Base-by-base conservation (phyloP, 2,113 vertebrate species). In the Psophia crepitans region DNA sequence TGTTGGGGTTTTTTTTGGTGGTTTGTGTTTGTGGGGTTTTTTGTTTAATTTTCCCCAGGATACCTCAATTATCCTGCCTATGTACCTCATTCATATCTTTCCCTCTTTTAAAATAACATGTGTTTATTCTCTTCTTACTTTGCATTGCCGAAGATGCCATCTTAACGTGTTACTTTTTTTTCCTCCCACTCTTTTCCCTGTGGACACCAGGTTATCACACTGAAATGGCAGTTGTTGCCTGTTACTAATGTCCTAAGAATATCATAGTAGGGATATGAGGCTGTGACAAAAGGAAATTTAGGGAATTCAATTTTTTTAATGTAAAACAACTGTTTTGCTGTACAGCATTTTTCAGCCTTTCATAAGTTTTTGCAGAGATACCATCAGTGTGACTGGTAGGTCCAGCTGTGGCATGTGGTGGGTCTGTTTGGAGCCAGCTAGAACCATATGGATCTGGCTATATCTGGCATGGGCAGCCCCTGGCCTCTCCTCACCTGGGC, bases 391-490 rank as follows among this genome's bases (percentile, higher is more conserved):
- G 43, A 12, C 4, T 79, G 32, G 23, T 24, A 11, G 17, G 6
- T 6, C 35, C 49, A 65, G 9, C 8, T 70, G 24, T 33, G 9
- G 14, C 6, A 19, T 61, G 12, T 32, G 15, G 8, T n/a, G 6
- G 14, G 37, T 23, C 17, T 53, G 13, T n/a, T 82, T 63, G 43
- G 17, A 63, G 20, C 1, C 3, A 5, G 1, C 15, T 28, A 21
- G 11, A n/a, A 65, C 2, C 8, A 53, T 12, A 7, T 32, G n/a
- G 9, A 76, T 51, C 7, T 35, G 21, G 0, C 14, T 43, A 16
- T 85, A 30, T n/a, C 28, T 4, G 9, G 3, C 12, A 8, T 3
- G 5, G 18, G 3, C 5, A 69, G 5, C 2, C 49, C 21, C 14
- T 33, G 26, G 32, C 11, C 13, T 58, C 8, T 69, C 3, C 9